A percentile compares a stretch with the other conserved stretches of the same genome.
These are phyloP conservation scores for Peromyscus attwateri DNA, from an alignment of 2,797 vertebrate species.

Conservation along the genomic window DNA sequence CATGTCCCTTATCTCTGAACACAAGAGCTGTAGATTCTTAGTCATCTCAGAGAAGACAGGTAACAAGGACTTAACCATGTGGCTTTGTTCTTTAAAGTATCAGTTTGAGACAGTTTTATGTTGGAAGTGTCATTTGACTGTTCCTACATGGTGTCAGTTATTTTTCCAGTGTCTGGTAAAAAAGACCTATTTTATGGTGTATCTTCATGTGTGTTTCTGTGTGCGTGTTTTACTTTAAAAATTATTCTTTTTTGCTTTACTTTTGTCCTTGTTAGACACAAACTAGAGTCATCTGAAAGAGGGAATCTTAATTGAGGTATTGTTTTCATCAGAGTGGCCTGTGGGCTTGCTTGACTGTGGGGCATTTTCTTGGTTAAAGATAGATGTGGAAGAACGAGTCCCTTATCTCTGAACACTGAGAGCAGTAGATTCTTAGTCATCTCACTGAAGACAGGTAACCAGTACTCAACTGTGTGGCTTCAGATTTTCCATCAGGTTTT, in stretches of 20 bases:
- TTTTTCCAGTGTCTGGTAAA: constrained; percentile 30
- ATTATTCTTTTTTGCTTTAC: neutral
- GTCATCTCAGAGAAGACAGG: neutral
- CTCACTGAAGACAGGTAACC: neutral
- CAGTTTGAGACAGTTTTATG: constrained; percentile 39
- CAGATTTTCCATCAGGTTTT: too few relatives aligned
- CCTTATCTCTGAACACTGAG: neutral
- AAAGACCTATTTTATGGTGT: constrained; percentile 38
- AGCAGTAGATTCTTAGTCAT: neutral
- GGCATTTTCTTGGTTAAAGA: neutral
- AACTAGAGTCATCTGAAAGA: neutral
- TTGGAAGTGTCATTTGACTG: constrained; percentile 28
- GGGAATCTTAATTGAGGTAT: neutral
- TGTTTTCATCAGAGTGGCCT: neutral
- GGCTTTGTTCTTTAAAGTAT: constrained; percentile 29
- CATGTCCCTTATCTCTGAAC: neutral
- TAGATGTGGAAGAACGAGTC: neutral
- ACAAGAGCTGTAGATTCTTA: neutral
- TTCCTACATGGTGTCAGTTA: constrained; percentile 30
- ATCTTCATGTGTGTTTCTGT: neutral
- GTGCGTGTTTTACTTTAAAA: constrained; percentile 50
- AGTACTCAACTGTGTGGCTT: neutral
- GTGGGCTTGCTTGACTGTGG: neutral
- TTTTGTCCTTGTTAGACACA: neutral
- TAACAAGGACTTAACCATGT: neutral